These are phyloP conservation scores for Tridacna crocea DNA, from an alignment of 2,888 invertebrate species.

Conservation along the genomic window DNA sequence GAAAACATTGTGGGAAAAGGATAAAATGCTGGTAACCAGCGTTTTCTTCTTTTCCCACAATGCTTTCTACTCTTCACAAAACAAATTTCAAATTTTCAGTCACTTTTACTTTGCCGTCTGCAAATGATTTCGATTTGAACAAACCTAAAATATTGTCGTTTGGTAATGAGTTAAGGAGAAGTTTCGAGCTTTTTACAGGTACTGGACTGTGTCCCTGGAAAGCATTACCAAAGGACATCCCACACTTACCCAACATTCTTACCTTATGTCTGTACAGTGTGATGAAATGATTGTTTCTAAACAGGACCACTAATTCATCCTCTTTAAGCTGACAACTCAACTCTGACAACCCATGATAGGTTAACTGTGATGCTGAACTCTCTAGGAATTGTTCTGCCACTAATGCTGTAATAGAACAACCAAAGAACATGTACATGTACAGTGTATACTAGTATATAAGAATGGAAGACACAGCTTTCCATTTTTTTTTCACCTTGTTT, in stretches of 20 bases:
- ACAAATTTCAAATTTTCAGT: too few relatives aligned
- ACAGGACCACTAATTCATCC: conserved; percentile 86
- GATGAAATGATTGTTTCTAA: conserved; percentile 87
- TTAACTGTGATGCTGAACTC: conserved; percentile 86
- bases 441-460: too few relatives aligned
- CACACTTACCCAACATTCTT: conserved; percentile 50
- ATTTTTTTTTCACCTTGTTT: too few relatives aligned
- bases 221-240: too few relatives aligned
- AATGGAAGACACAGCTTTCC: too few relatives aligned
- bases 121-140: background rate
- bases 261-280: conserved; percentile 86
- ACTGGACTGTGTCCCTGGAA: too few relatives aligned
- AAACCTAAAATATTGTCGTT: background rate
- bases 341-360: conserved; percentile 86
- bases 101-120: background rate
- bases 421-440: background rate
- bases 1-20: background rate
- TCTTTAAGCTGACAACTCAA: conserved; percentile 84
- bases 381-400: conserved; percentile 86
- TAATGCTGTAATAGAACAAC: conserved; percentile 80
- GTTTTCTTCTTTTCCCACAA: too few relatives aligned
- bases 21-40: background rate
- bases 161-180: background rate
- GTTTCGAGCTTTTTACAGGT: too few relatives aligned
- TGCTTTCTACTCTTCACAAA: too few relatives aligned